phyloP scores from a whole-genome alignment of 2,797 vertebrate species.

The Caiman crocodilus region DNA sequence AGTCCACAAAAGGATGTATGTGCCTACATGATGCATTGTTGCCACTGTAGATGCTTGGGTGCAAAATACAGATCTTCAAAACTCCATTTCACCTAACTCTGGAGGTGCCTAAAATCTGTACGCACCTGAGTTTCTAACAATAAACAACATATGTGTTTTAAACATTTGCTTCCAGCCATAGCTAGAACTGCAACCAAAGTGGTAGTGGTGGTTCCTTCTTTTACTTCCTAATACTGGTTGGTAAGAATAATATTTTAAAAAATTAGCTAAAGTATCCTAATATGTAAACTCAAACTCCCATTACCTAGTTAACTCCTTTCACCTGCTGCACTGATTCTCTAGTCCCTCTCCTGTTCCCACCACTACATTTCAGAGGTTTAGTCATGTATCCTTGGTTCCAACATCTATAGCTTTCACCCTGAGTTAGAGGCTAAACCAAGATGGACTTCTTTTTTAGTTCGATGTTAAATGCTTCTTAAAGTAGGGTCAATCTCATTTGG shows the following conservation, averaged over 20 bases:
- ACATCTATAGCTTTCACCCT: conserved; percentile 24
- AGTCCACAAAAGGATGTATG: no score
- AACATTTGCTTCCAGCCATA: no score
- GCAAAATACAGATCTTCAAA: no score
- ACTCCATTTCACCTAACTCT: no score
- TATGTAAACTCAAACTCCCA: no score
- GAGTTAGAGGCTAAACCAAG: not conserved
- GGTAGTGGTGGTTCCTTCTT: not conserved
- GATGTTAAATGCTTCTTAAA: not conserved
- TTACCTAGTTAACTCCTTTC: not conserved
- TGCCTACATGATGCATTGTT: no score
- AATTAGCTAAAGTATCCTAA: no score
- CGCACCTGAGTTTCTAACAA: no score
- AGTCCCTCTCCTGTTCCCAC: not conserved
- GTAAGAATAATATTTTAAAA: not conserved
- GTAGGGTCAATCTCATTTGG: not conserved
- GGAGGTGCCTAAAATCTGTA: no score
- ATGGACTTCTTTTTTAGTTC: not conserved
- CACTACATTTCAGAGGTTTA: conserved; percentile 52
- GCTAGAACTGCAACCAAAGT: no score
- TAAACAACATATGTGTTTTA: no score
- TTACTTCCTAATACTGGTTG: not conserved
- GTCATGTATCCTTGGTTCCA: conserved; percentile 23
- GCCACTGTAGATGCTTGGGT: no score
- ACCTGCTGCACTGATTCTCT: not conserved